phyloP scores from a whole-genome alignment of 2,113 vertebrate genomes.

The Tylochromis polylepis region DNA sequence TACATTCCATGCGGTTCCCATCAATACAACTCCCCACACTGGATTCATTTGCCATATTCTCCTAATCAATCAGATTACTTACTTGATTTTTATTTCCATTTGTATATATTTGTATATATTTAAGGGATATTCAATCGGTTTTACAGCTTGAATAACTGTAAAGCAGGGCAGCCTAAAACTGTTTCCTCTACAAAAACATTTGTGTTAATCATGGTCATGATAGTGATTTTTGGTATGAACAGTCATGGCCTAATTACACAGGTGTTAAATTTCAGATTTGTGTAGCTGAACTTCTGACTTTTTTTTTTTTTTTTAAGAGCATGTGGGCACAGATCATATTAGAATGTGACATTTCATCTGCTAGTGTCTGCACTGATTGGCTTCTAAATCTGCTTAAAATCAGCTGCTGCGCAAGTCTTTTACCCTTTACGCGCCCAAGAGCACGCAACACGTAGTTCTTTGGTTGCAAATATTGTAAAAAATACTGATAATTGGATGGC shows the following conservation, averaged over 20 bases:
- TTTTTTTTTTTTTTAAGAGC: neutral
- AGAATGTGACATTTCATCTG: neutral
- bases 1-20: neutral
- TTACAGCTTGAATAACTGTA: neutral
- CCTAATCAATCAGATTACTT: neutral
- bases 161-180: neutral
- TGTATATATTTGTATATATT: neutral
- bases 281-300: neutral
- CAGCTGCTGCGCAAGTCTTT: neutral
- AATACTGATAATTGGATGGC: neutral
- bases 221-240: neutral
- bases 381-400: neutral
- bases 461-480: neutral
- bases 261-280: neutral
- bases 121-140: neutral
- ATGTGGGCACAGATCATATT: neutral
- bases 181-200: neutral
- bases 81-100: too few species aligned
- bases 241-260: neutral
- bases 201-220: neutral
- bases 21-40: neutral
- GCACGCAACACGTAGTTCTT: fast-evolving
- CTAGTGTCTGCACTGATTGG: neutral
- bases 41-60: neutral
- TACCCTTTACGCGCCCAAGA: neutral